phyloP scores from a whole-genome alignment of 2,888 invertebrate species.

The Villa cingulata region DNA sequence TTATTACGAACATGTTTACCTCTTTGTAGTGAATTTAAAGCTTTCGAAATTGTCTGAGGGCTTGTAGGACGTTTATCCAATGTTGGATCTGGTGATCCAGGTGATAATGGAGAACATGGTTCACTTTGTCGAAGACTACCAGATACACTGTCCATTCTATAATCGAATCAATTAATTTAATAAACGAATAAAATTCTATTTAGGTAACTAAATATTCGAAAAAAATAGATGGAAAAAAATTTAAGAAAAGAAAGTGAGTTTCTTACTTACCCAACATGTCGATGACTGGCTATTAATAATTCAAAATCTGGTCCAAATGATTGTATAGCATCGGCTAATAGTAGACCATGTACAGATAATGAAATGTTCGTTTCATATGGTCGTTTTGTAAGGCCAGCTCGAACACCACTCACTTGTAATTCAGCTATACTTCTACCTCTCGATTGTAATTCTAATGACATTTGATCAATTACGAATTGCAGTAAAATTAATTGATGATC shows the following conservation, averaged over 20 bases:
- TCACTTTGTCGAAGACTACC: constrained; percentile 87
- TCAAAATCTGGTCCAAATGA: constrained; percentile 93
- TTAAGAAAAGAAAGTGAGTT: too few species aligned
- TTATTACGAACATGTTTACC: constrained; percentile 25
- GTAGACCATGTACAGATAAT: constrained; percentile 80
- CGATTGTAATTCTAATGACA: constrained; percentile 77
- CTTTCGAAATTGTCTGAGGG: constrained; percentile 43
- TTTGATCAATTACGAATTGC: constrained; percentile 76
- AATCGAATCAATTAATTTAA: constrained; percentile 6
- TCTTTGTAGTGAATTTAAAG: constrained; percentile 38
- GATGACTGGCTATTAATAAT: constrained; percentile 84
- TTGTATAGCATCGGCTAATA: constrained; percentile 89
- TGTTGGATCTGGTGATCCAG: constrained; percentile 53
- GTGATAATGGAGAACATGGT: constrained; percentile 77
- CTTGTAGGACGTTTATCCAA: constrained; percentile 37
- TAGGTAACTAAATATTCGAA: neutral
- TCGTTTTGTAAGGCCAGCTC: constrained; percentile 58
- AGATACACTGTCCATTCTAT: constrained; percentile 82
- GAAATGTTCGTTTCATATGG: constrained; percentile 61
- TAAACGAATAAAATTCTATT: neutral
- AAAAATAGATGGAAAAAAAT: neutral
- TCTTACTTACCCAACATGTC: constrained; percentile 75
- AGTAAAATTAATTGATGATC: constrained; percentile 53
- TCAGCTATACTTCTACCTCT: constrained; percentile 83
- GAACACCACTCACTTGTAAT: constrained; percentile 80